These are phyloP conservation scores for Pemphigus obesinymphae DNA, from an alignment of 1,140 invertebrate species.

Conservation along the genomic window DNA sequence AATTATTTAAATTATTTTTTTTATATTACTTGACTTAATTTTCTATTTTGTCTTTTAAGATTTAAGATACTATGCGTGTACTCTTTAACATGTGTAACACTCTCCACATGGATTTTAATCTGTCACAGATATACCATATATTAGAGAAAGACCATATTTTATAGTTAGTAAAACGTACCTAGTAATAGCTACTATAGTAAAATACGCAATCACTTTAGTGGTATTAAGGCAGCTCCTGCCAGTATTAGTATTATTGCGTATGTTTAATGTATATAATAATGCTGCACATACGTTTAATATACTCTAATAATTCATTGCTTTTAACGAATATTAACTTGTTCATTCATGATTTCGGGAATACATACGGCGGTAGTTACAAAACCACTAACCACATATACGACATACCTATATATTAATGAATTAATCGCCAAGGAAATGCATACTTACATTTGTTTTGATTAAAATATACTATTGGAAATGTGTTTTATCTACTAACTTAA, in stretches of 20 bases:
- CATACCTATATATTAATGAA: neutral
- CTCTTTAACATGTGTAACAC: too few relatives aligned
- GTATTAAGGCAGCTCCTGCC: neutral
- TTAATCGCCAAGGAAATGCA: neutral
- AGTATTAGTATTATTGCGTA: neutral
- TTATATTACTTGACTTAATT: too few relatives aligned
- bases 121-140: too few relatives aligned
- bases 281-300: neutral
- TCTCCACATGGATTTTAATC: too few relatives aligned
- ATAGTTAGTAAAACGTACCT: too few relatives aligned
- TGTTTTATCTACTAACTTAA: neutral
- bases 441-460: neutral
- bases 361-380: neutral
- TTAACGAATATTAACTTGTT: conserved; percentile 9
- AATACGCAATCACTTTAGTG: neutral
- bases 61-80: too few relatives aligned
- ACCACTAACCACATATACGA: neutral
- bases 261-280: neutral
- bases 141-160: too few relatives aligned
- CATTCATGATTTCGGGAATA: neutral
- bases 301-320: conserved; percentile 15
- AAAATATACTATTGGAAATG: neutral
- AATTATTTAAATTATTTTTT: too few relatives aligned
- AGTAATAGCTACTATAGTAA: neutral
- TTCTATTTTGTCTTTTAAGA: too few relatives aligned